Conservation (phyloP, 2,797 vertebrate genomes). For the Glossophaga mutica region DNA sequence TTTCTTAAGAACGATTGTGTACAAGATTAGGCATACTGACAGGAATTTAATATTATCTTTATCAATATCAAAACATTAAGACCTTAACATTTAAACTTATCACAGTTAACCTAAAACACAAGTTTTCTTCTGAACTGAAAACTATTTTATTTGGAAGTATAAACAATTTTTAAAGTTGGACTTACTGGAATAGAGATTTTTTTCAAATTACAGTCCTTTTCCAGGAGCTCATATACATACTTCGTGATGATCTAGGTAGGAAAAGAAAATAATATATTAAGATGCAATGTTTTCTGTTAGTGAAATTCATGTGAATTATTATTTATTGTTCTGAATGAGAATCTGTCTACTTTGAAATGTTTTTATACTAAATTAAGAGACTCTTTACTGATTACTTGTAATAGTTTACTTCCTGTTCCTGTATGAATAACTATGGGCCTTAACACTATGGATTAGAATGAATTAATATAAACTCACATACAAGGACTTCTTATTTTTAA, state of each 20-base stretch:
- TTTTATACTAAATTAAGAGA: constrained; percentile 10
- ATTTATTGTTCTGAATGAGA: constrained; percentile 25
- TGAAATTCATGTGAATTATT: constrained; percentile 18
- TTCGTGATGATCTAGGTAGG: constrained; percentile 93
- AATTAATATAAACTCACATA: constrained; percentile 68
- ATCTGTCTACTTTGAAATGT: not conserved
- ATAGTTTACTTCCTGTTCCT: constrained; percentile 18
- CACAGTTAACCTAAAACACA: constrained; percentile 7
- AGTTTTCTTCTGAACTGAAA: constrained; percentile 22
- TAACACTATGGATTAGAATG: constrained; percentile 56
- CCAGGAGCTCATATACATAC: constrained; percentile 94
- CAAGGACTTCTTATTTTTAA: constrained; percentile 26
- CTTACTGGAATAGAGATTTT: constrained; percentile 96
- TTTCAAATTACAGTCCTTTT: constrained; percentile 94
- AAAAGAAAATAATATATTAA: constrained; percentile 66
- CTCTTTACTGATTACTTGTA: not conserved
- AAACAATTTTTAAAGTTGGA: constrained; percentile 64
- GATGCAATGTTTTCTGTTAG: not conserved
- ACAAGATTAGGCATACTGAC: not conserved
- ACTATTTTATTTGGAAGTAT: not conserved
- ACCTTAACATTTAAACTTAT: constrained; percentile 16
- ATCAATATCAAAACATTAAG: not conserved
- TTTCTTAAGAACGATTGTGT: not conserved
- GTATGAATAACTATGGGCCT: constrained; percentile 42
- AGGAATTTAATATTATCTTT: not conserved